Percentiles rank a stretch among this genome's conserved stretches.
Evolutionary conservation across 2,113 vertebrate species (phyloP).

Genomic region (Indicator maculatus): DNA sequence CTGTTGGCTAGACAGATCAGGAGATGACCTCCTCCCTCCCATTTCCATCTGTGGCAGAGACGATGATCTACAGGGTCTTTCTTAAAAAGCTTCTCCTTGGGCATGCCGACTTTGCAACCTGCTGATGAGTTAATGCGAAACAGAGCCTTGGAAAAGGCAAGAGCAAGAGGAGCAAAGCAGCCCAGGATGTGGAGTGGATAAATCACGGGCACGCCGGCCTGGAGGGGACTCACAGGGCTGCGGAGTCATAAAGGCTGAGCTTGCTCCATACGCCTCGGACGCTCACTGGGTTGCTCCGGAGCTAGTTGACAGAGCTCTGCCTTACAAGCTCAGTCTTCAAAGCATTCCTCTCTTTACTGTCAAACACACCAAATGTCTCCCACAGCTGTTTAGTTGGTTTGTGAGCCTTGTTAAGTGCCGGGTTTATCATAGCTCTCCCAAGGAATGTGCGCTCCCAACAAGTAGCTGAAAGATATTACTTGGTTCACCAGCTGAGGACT

Average conservation of each 20-base stretch:
- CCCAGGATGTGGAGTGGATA: neutral
- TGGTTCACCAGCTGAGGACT: conserved; percentile 6
- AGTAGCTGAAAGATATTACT: conserved; percentile 57
- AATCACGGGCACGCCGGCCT: neutral
- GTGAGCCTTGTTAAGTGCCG: conserved; percentile 50
- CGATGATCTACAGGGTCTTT: conserved; percentile 1
- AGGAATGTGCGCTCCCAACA: conserved; percentile 22
- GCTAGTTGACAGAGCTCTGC: conserved; percentile 15
- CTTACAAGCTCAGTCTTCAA: conserved; percentile 42
- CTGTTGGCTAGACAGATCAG: neutral
- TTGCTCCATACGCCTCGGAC: neutral
- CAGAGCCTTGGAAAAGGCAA: conserved; percentile 21
- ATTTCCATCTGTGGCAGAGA: neutral
- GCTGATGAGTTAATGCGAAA: conserved; percentile 57
- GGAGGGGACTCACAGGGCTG: neutral
- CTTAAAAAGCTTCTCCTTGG: conserved; percentile 24
- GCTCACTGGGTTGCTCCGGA: neutral
- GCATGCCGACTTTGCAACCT: conserved; percentile 15
- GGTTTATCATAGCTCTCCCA: conserved; percentile 41
- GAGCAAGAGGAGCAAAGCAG: neutral
- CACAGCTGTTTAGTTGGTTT: conserved; percentile 64
- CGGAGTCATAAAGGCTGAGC: conserved; percentile 8
- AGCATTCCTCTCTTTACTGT: conserved; percentile 71
- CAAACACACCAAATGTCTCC: conserved; percentile 50
- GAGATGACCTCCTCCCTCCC: neutral